These are phyloP conservation scores for Papio anubis DNA, from an alignment of 2,113 vertebrate genomes.

Conservation along the genomic window DNA sequence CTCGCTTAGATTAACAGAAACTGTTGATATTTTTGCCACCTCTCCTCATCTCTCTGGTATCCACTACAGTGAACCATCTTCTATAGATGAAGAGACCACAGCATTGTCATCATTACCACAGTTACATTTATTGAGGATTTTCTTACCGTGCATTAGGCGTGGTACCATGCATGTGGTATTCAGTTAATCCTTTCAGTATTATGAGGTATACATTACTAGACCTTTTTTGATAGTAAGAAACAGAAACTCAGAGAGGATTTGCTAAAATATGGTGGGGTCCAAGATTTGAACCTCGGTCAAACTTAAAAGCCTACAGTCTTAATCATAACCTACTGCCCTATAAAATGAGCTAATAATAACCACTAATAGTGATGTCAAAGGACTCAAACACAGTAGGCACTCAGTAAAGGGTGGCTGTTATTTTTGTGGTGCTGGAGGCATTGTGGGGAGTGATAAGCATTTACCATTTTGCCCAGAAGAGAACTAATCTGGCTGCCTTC, in stretches of 20 bases:
- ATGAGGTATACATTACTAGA: background rate
- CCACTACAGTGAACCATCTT: background rate
- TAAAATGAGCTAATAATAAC: background rate
- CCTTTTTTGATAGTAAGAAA: conserved; percentile 26
- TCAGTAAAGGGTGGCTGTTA: background rate
- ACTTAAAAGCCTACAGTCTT: background rate
- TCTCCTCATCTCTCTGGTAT: background rate
- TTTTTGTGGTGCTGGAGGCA: background rate
- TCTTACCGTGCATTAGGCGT: background rate
- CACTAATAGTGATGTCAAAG: background rate
- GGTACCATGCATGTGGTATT: background rate
- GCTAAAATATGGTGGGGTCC: background rate
- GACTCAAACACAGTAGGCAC: background rate
- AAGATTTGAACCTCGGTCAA: background rate
- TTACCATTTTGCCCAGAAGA: conserved; percentile 55
- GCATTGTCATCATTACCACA: background rate
- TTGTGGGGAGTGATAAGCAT: background rate
- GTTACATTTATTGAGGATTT: background rate
- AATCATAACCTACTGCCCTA: background rate
- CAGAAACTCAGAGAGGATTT: background rate
- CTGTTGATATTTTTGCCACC: background rate
- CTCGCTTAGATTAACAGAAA: background rate
- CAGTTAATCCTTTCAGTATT: background rate
- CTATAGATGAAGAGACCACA: background rate
- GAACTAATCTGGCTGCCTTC: conserved; percentile 35